phyloP scores from a whole-genome alignment of 1,140 invertebrate genomes.

The Thalassaphorura encarpata region DNA sequence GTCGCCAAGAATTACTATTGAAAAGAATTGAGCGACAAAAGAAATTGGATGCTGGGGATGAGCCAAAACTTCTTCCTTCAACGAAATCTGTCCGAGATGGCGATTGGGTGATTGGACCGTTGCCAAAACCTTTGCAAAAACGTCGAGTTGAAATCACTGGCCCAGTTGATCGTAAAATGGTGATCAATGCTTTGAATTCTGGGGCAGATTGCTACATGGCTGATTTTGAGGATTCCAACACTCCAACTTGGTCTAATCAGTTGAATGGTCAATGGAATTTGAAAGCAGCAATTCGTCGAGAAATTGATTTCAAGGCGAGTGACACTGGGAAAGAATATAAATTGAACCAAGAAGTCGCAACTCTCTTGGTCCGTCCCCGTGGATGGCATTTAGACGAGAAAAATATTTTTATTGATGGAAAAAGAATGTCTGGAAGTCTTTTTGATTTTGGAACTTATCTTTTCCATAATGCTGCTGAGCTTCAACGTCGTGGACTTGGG shows the following conservation, averaged over 20 bases:
- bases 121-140: conserved; percentile 27
- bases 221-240: conserved; percentile 41
- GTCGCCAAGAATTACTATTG: conserved; percentile 11
- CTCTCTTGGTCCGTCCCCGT: conserved; percentile 37
- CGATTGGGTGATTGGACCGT: conserved; percentile 16
- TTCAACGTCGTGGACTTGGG: conserved; percentile 47
- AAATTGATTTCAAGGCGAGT: conserved; percentile 34
- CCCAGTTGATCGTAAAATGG: conserved; percentile 40
- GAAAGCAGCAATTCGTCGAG: conserved; percentile 37
- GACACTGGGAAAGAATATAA: conserved; percentile 26
- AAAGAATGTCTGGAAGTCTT: conserved; percentile 40
- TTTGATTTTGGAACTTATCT: conserved; percentile 59
- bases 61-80: conserved; percentile 15
- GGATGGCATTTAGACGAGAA: conserved; percentile 44
- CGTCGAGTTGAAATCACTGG: conserved; percentile 39
- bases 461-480: conserved; percentile 50
- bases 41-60: conserved; percentile 16
- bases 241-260: conserved; percentile 42
- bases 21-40: conserved; percentile 11
- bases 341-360: conserved; percentile 24
- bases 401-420: conserved; percentile 38
- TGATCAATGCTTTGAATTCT: conserved; percentile 35
- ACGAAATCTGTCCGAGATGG: conserved; percentile 20
- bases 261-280: conserved; percentile 40
- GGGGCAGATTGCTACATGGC: conserved; percentile 39